phyloP scores from a whole-genome alignment of 1,140 invertebrate species.

The Branchinecta lindahli region DNA sequence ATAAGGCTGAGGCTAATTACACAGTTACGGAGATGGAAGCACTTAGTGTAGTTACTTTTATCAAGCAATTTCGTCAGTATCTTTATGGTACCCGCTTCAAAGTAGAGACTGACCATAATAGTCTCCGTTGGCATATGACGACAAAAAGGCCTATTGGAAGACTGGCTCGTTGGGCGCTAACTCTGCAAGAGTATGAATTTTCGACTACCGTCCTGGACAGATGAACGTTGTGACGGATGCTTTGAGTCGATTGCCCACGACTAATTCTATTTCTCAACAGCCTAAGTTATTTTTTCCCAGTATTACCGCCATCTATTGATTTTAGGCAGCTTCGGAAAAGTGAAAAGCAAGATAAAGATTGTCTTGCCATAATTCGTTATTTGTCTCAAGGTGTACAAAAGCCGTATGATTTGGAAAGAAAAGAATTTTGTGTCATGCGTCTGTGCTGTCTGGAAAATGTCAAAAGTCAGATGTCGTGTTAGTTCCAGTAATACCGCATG shows the following conservation, averaged over 20 bases:
- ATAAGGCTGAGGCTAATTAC: not conserved
- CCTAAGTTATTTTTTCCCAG: not conserved
- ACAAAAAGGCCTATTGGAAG: not conserved
- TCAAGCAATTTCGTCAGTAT: slow-evolving; percentile 1
- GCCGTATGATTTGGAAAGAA: not conserved
- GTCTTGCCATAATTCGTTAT: not conserved
- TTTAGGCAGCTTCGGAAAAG: not conserved
- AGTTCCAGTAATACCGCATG: not conserved
- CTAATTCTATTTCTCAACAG: not conserved
- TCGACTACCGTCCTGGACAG: not conserved
- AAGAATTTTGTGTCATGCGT: not conserved
- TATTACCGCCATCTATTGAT: not conserved
- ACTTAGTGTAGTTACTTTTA: not conserved
- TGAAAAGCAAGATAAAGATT: not conserved
- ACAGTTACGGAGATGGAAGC: not conserved
- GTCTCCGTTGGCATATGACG: not conserved
- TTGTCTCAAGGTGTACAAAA: not conserved
- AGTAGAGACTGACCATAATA: not conserved
- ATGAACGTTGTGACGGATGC: not conserved
- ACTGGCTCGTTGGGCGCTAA: not conserved
- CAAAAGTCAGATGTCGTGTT: not conserved
- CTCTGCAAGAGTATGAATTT: not conserved
- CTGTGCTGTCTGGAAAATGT: not conserved
- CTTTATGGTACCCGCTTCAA: too few species aligned
- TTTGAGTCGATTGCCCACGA: not conserved